Conservation (phyloP, 2,797 vertebrate species). For the Tenualosa ilisha region DNA sequence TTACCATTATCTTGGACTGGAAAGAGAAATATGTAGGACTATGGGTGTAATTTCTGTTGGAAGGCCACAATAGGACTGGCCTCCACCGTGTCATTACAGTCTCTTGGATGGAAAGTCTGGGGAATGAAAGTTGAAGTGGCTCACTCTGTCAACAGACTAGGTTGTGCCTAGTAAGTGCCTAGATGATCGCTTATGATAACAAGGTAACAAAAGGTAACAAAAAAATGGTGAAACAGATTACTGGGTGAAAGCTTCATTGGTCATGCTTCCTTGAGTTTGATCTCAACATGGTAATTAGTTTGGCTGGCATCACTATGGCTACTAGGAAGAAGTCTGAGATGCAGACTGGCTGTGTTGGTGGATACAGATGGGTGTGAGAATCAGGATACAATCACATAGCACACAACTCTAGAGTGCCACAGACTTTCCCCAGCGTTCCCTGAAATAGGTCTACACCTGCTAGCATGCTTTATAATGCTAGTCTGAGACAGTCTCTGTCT, state of each 20-base stretch:
- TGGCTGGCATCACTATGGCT: neutral
- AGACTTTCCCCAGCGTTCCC: neutral
- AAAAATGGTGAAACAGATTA: neutral
- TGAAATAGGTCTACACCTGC: neutral
- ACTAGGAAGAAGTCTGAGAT: neutral
- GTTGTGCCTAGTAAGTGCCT: neutral
- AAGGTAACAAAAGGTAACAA: neutral
- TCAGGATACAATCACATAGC: neutral
- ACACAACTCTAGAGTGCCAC: neutral
- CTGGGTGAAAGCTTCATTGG: neutral
- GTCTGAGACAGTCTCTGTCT: neutral
- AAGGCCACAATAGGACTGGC: neutral
- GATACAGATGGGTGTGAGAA: neutral
- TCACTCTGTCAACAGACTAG: neutral
- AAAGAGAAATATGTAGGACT: neutral
- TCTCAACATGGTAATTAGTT: neutral
- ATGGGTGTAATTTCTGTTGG: neutral
- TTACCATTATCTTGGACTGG: neutral
- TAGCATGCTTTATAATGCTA: neutral
- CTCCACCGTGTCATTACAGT: neutral
- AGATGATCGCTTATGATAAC: neutral
- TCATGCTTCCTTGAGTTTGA: too few relatives aligned
- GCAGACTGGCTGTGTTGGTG: neutral
- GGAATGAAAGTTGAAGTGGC: neutral
- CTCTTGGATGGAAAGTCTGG: neutral